Evolutionary conservation across 2,888 invertebrate genomes (phyloP).

Genomic region (Cheilosia impressa): DNA sequence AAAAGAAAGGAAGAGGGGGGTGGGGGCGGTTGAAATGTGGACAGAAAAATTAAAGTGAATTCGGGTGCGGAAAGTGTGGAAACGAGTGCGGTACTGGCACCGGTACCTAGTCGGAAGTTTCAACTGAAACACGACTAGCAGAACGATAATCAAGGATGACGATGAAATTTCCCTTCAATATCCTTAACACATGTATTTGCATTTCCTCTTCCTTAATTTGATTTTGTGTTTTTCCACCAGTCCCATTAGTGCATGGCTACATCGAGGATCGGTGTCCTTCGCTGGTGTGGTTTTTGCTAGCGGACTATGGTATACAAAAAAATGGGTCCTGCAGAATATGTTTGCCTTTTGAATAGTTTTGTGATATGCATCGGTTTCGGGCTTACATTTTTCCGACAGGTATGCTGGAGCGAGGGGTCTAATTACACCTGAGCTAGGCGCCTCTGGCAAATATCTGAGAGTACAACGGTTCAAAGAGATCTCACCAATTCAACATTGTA

Average conservation of each 20-base stretch:
- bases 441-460: too few relatives aligned
- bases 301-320: too few relatives aligned
- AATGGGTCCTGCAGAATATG: background rate
- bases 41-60: conserved; percentile 39
- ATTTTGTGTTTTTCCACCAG: conserved; percentile 63
- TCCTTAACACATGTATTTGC: conserved; percentile 75
- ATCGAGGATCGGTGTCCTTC: conserved; percentile 6
- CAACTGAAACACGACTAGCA: conserved; percentile 64
- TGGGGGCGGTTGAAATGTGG: background rate
- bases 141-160: conserved; percentile 74
- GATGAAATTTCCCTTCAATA: conserved; percentile 73
- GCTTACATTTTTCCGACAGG: too few relatives aligned
- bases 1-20: background rate
- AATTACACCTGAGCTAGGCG: too few relatives aligned
- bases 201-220: conserved; percentile 72
- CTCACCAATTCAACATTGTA: too few relatives aligned
- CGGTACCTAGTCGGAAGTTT: conserved; percentile 63
- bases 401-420: too few relatives aligned
- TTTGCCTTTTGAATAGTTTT: too few relatives aligned
- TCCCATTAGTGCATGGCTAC: conserved; percentile 15
- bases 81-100: conserved; percentile 42
- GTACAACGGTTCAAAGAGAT: too few relatives aligned
- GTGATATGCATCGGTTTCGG: too few relatives aligned
- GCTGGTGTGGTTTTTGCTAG: background rate
- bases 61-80: conserved; percentile 31